Percentiles rank a stretch among this genome's conserved stretches.
Evolutionary conservation across 2,888 invertebrate genomes (phyloP).

Genomic region (Tenthredo scrophulariae): DNA sequence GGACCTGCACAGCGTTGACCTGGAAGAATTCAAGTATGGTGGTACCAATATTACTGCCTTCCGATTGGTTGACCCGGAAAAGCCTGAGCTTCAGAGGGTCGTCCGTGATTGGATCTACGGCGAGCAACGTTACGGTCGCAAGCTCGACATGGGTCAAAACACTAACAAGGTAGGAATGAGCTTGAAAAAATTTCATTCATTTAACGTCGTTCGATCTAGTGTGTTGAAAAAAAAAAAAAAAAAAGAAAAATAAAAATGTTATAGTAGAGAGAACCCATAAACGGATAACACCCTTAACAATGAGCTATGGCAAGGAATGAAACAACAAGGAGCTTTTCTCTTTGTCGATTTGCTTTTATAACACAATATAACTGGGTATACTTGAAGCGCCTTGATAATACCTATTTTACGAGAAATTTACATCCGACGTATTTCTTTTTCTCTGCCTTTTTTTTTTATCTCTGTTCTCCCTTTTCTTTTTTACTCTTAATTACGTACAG

Average conservation of each 20-base stretch:
- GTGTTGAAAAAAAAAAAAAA: conserved; percentile 31
- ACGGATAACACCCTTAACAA: neutral
- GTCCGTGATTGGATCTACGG: conserved; percentile 90
- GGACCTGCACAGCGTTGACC: conserved; percentile 95
- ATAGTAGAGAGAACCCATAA: neutral
- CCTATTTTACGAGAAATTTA: neutral
- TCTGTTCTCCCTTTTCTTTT: neutral
- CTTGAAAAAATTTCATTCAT: conserved; percentile 37
- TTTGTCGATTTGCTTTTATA: neutral
- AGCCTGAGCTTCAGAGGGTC: conserved; percentile 88
- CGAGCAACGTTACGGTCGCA: conserved; percentile 84
- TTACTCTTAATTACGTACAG: neutral
- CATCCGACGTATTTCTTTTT: neutral
- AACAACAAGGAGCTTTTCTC: neutral
- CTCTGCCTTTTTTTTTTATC: neutral
- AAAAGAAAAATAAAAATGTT: neutral
- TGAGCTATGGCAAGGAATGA: neutral
- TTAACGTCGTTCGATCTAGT: conserved; percentile 7
- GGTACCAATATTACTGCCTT: conserved; percentile 98
- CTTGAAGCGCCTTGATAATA: neutral
- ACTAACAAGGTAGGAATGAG: conserved; percentile 80
- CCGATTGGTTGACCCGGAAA: conserved; percentile 91
- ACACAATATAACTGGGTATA: neutral
- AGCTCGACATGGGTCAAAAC: conserved; percentile 82
- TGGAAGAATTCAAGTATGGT: conserved; percentile 96